phyloP scores from a whole-genome alignment of 2,888 invertebrate genomes.

The Caenorhabditis macrosperma region DNA sequence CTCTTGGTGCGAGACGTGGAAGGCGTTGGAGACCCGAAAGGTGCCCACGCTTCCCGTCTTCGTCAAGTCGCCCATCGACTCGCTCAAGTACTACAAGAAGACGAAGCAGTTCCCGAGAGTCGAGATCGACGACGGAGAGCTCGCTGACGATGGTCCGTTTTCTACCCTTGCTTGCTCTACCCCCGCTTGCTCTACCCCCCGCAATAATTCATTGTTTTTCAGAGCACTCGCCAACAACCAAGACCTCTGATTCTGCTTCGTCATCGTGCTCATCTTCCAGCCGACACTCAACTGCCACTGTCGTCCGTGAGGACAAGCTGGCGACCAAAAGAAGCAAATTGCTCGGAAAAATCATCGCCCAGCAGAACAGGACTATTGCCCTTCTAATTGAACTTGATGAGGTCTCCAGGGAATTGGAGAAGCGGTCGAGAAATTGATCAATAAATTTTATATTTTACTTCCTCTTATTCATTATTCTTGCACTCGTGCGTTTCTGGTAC shows the following conservation, averaged over 20 bases:
- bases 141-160: conserved; percentile 23
- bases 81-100: conserved; percentile 18
- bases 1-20: conserved; percentile 2
- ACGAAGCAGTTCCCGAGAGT: neutral
- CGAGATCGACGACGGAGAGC: neutral
- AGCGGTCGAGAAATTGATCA: neutral
- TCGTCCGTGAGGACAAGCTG: neutral
- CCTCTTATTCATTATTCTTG: too few species aligned
- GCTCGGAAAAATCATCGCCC: neutral
- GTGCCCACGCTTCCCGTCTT: conserved; percentile 37
- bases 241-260: too few species aligned
- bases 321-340: neutral
- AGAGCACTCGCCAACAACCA: too few species aligned
- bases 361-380: neutral
- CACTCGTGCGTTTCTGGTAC: too few species aligned
- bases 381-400: neutral
- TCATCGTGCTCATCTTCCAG: too few species aligned
- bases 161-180: too few species aligned
- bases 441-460: neutral
- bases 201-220: too few species aligned
- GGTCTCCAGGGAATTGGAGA: neutral
- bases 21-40: neutral
- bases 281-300: too few species aligned
- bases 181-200: too few species aligned
- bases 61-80: conserved; percentile 33